Conservation (phyloP, 2,797 vertebrate genomes). For the Chloroceryle inda region DNA sequence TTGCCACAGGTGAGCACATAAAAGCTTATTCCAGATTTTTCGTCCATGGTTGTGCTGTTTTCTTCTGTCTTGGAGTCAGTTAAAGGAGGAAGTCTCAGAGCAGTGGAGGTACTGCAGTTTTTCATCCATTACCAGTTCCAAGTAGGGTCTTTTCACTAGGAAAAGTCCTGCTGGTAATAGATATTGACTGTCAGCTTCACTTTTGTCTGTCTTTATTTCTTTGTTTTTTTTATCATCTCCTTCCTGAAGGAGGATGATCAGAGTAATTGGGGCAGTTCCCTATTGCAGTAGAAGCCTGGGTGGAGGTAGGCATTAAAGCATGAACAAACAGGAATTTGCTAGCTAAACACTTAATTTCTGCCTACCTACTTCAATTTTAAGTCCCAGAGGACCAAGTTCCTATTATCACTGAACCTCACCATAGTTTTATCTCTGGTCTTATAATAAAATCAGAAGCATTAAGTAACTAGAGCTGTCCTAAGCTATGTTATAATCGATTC, state of each 20-base stretch:
- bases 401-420: slow-evolving; percentile 37
- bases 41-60: not conserved
- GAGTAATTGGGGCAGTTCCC: not conserved
- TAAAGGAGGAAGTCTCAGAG: not conserved
- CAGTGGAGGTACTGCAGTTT: not conserved
- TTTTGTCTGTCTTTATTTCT: not conserved
- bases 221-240: not conserved
- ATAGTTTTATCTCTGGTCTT: slow-evolving; percentile 52
- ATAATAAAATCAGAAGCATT: slow-evolving; percentile 68
- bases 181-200: not conserved
- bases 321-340: slow-evolving; percentile 46
- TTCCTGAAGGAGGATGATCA: not conserved
- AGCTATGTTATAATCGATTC: slow-evolving; percentile 43
- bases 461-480: slow-evolving; percentile 45
- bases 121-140: not conserved
- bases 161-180: not conserved
- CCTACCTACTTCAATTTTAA: slow-evolving; percentile 31
- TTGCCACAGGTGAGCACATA: not conserved
- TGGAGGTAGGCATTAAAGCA: not conserved
- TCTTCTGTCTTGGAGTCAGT: not conserved
- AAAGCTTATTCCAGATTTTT: not conserved
- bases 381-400: slow-evolving; percentile 18
- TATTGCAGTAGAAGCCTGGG: not conserved
- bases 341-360: slow-evolving; percentile 72
- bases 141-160: not conserved